Evolutionary conservation across 1,140 invertebrate species (phyloP).

Genomic region (Drosophila truncata): DNA sequence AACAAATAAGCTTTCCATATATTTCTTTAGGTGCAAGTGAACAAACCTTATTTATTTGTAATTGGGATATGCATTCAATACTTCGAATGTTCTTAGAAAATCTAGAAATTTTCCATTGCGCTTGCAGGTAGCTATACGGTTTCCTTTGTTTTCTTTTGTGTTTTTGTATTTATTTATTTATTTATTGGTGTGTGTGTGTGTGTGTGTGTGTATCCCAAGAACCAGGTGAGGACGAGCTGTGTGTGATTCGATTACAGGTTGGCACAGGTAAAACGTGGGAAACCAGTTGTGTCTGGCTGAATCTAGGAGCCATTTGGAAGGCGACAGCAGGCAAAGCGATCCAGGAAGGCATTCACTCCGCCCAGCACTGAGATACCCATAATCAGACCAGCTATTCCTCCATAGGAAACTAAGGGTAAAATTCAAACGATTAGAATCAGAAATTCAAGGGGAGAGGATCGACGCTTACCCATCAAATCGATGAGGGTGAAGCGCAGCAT

Average conservation of each 20-base stretch:
- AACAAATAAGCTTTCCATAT: background rate
- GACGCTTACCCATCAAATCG: constrained; percentile 64
- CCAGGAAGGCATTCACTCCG: constrained; percentile 51
- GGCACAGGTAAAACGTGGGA: constrained; percentile 47
- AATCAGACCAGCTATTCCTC: constrained; percentile 72
- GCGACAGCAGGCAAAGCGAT: constrained; percentile 55
- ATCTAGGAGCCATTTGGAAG: constrained; percentile 8
- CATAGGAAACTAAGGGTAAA: constrained; percentile 62
- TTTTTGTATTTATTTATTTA: constrained; percentile 37
- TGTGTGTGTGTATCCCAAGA: constrained; percentile 9
- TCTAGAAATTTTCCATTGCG: constrained; percentile 58
- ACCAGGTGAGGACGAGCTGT: background rate
- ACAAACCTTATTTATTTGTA: background rate
- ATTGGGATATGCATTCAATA: background rate
- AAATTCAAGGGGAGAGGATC: background rate
- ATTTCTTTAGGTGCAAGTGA: background rate
- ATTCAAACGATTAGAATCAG: background rate
- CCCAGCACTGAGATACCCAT: constrained; percentile 69
- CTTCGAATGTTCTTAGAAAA: constrained; percentile 22
- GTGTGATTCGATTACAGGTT: constrained; percentile 39
- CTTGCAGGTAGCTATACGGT: constrained; percentile 54
- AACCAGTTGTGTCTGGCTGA: constrained; percentile 30
- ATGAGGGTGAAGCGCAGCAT: constrained; percentile 66
- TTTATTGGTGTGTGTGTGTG: background rate
- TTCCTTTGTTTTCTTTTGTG: constrained; percentile 21